phyloP scores from a whole-genome alignment of 35 echinoderm and acorn worm species.

The Amphiura filiformis region DNA sequence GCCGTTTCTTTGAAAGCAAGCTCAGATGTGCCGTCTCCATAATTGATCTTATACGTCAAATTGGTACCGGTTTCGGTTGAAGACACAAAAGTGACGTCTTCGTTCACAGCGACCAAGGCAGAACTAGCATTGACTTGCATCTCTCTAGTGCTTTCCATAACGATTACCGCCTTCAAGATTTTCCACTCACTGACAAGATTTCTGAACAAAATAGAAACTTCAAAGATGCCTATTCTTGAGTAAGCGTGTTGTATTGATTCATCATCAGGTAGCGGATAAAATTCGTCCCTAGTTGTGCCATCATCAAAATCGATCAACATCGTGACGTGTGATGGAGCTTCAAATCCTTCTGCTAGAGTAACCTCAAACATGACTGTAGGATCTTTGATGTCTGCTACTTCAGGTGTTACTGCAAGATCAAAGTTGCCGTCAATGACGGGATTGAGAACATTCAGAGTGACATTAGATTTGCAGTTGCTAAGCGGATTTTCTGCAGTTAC shows the following conservation, averaged over 20 bases:
- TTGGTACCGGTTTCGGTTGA: neutral
- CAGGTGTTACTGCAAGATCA: neutral
- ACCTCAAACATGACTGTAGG: neutral
- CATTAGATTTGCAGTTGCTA: neutral
- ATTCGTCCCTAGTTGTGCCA: neutral
- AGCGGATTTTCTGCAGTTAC: neutral
- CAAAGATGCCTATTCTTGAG: neutral
- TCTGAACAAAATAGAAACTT: constrained; percentile 2
- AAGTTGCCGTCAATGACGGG: neutral
- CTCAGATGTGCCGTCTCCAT: neutral
- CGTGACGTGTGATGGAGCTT: neutral
- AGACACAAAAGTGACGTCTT: neutral
- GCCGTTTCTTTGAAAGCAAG: neutral
- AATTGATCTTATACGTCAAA: constrained; percentile 14
- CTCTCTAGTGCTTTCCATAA: constrained; percentile 4
- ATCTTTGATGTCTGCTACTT: neutral
- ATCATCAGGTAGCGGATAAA: neutral
- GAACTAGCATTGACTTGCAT: neutral
- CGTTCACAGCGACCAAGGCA: neutral
- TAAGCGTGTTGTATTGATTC: constrained; percentile 23
- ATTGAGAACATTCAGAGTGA: neutral
- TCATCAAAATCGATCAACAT: constrained; percentile 6
- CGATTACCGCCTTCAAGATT: neutral
- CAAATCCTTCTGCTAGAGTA: neutral
- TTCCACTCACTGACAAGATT: neutral